Conservation (phyloP, 1,140 invertebrate genomes). For the Apis cerana region DNA sequence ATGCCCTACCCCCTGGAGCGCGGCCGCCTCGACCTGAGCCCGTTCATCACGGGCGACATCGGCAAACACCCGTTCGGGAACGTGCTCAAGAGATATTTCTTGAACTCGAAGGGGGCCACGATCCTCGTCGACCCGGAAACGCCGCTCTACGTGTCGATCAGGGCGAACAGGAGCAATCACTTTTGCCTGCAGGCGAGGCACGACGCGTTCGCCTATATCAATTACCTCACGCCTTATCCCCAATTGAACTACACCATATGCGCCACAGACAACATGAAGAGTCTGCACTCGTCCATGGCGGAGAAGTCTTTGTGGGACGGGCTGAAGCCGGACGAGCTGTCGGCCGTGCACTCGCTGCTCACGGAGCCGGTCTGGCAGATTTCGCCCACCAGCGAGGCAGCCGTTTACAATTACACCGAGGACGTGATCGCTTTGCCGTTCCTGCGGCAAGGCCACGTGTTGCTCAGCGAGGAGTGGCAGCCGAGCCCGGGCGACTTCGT, state of each 20-base stretch:
- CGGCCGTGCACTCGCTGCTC: conserved; percentile 87
- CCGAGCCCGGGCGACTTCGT: conserved; percentile 89
- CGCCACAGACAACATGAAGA: conserved; percentile 88
- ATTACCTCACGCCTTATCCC: conserved; percentile 84
- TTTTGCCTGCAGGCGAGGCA: conserved; percentile 89
- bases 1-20: conserved; percentile 91
- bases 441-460: conserved; percentile 89
- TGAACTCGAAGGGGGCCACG: conserved; percentile 91
- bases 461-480: conserved; percentile 93
- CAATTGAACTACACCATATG: conserved; percentile 93
- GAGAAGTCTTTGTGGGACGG: conserved; percentile 91
- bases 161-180: conserved; percentile 83
- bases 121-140: conserved; percentile 89
- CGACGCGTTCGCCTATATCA: conserved; percentile 89
- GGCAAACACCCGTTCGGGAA: conserved; percentile 90
- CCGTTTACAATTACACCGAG: conserved; percentile 91
- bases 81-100: conserved; percentile 90
- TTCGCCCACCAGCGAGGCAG: conserved; percentile 85
- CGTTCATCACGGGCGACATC: conserved; percentile 92
- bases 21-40: conserved; percentile 86
- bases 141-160: conserved; percentile 90
- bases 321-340: conserved; percentile 87
- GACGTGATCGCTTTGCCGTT: conserved; percentile 89
- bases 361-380: conserved; percentile 93
- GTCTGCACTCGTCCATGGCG: conserved; percentile 87